These are phyloP conservation scores for Mellivora capensis DNA, from an alignment of 2,113 vertebrate genomes.

Conservation along the genomic window DNA sequence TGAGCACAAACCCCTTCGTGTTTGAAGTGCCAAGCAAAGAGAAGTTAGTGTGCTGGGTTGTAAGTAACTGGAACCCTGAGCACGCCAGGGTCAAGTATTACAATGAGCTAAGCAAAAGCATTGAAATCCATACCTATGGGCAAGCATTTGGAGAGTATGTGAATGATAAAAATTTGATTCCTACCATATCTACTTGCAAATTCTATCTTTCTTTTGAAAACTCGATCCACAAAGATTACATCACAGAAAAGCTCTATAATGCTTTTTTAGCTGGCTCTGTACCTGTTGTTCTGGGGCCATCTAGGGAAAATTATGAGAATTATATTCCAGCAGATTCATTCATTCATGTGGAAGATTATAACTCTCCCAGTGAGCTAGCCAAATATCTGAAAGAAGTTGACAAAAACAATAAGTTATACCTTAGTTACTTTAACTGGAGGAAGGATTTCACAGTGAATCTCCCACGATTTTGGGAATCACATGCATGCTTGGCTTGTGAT, in stretches of 20 bases:
- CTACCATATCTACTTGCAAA: conserved; percentile 95
- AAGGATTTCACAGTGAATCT: conserved; percentile 95
- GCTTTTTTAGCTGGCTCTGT: conserved; percentile 94
- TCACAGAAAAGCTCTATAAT: conserved; percentile 98
- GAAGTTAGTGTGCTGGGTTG: conserved; percentile 97
- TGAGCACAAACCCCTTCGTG: conserved; percentile 88
- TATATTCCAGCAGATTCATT: conserved; percentile 95
- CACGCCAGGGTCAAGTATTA: conserved; percentile 96
- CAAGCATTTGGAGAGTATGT: conserved; percentile 94
- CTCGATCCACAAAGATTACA: conserved; percentile 98
- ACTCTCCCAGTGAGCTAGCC: conserved; percentile 93
- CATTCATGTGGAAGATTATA: conserved; percentile 96
- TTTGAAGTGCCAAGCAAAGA: conserved; percentile 95
- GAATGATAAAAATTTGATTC: conserved; percentile 93
- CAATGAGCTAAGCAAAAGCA: conserved; percentile 95
- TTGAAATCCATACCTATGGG: conserved; percentile 94
- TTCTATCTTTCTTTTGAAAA: conserved; percentile 99
- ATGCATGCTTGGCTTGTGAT: conserved; percentile 96
- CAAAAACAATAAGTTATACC: conserved; percentile 94
- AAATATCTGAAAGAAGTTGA: conserved; percentile 95
- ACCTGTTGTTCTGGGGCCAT: conserved; percentile 93
- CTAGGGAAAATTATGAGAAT: conserved; percentile 96
- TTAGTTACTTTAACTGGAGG: conserved; percentile 96
- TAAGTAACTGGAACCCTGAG: conserved; percentile 98
- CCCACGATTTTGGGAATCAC: conserved; percentile 95